Evolutionary conservation across 2,113 vertebrate species (phyloP).

Genomic region (Cryptotis parvus): DNA sequence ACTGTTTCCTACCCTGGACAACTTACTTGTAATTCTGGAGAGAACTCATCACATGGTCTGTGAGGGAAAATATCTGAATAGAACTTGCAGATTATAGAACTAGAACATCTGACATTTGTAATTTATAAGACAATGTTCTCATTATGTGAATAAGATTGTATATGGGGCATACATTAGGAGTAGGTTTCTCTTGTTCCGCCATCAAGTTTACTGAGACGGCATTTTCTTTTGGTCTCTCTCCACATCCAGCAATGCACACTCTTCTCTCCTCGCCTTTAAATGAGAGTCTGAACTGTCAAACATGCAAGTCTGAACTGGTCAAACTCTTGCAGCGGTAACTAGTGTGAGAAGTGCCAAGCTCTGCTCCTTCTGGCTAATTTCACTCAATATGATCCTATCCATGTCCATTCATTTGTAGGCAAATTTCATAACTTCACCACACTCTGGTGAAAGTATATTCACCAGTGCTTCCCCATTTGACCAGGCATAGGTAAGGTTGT

Average conservation of each 20-base stretch:
- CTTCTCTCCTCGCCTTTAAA: background rate
- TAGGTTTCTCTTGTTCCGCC: background rate
- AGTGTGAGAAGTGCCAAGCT: no score
- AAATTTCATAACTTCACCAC: no score
- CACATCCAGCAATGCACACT: background rate
- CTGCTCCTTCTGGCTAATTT: no score
- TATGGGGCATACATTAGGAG: background rate
- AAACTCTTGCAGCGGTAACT: no score
- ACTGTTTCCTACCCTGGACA: slow-evolving; percentile 22
- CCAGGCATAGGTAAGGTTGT: no score
- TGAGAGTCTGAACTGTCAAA: background rate
- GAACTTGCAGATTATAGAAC: background rate
- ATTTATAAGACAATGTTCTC: background rate
- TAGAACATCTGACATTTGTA: background rate
- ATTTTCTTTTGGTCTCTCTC: background rate
- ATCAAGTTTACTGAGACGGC: background rate
- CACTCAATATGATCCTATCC: no score
- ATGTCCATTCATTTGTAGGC: no score
- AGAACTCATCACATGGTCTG: background rate
- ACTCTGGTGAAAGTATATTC: no score
- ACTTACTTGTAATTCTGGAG: slow-evolving; percentile 43
- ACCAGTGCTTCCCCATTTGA: no score
- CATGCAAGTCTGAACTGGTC: no score
- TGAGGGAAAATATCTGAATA: slow-evolving; percentile 18
- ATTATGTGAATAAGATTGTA: background rate